Base-by-base conservation (phyloP, 2,797 vertebrate genomes). In the Neostethus bicornis region DNA sequence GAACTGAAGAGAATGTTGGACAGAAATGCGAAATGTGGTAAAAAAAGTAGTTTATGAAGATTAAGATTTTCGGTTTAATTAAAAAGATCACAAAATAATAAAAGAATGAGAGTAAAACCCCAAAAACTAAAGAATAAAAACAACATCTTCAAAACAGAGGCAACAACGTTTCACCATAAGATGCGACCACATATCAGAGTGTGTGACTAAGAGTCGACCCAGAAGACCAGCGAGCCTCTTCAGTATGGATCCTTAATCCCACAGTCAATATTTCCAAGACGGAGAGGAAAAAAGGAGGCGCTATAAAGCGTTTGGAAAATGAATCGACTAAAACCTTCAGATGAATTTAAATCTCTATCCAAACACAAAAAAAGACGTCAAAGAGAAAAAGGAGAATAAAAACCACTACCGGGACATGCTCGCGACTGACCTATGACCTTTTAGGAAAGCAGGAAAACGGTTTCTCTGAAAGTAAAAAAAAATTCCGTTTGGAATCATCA, bases 371-470 rank as follows among this genome's bases (percentile, higher is more conserved):
- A 24, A 26, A 21, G 24, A 24, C 39, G 9, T 1, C n/a, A 23
- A 25, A 16, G 4, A 16, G 5, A 31, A 14, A 8, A 11, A 23
- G 13, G 31, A 20, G 34, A 31, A 23, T 13, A 20, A 44, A 26
- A 20, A 9, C 3, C 52, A 38, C 37, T 28, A 3, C 20, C 25
- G 31, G 28, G 35, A 62, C 12, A 11, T 7, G 1, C 5, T 35
- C 13, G 16, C 10, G 7, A 35, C 34, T 79, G 83, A 77, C 76
- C 76, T 81, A 7, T 75, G 81, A 80, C 79, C 75, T 70, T 38
- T 2, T 2, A 1, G n/a, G 50, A 13, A 44, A 44, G 10, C 25
- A 41, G 5, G 6, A 31, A 21, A 24, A 21, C 25, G 0, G 5
- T 11, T 12, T 20, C 42, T n/a, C 14, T 24, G 1, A 14, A 7